Conservation (phyloP, 2,797 vertebrate genomes). For the Protosalanx chinensis region DNA sequence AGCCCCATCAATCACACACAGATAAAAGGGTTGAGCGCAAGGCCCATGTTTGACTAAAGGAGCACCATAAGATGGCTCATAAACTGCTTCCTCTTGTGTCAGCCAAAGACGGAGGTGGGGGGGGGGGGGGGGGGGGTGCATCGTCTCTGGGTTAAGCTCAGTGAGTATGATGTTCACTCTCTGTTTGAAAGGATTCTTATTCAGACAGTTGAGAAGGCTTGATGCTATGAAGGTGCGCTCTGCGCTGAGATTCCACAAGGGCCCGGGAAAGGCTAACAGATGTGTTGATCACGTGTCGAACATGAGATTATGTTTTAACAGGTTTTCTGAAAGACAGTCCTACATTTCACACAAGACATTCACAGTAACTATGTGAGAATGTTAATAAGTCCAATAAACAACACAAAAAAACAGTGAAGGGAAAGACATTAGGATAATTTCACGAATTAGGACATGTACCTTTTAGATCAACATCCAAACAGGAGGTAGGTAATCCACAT, state of each 20-base stretch:
- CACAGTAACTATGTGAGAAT: not conserved
- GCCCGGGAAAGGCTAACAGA: too few relatives aligned
- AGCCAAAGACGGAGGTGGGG: conserved; percentile 41
- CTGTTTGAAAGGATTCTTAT: conserved; percentile 15
- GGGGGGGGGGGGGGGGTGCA: not conserved
- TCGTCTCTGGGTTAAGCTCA: conserved; percentile 28
- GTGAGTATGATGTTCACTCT: conserved; percentile 15
- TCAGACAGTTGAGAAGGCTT: conserved; percentile 5
- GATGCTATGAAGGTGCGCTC: not conserved
- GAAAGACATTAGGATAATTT: not conserved
- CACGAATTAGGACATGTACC: not conserved
- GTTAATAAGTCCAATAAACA: too few relatives aligned
- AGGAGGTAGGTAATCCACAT: conserved; percentile 15
- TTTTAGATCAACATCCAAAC: conserved; percentile 1
- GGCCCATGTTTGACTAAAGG: conserved; percentile 60
- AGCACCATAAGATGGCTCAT: conserved; percentile 50
- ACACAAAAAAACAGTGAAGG: too few relatives aligned
- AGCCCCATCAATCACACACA: conserved; percentile 65
- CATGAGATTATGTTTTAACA: too few relatives aligned
- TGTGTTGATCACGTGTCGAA: too few relatives aligned
- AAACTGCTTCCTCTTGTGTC: conserved; percentile 63
- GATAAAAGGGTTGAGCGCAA: conserved; percentile 68
- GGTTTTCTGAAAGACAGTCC: too few relatives aligned
- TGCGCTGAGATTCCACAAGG: too few relatives aligned
- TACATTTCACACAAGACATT: too few relatives aligned